phyloP scores from a whole-genome alignment of 2,888 invertebrate genomes.

The Ormyrus rosae region DNA sequence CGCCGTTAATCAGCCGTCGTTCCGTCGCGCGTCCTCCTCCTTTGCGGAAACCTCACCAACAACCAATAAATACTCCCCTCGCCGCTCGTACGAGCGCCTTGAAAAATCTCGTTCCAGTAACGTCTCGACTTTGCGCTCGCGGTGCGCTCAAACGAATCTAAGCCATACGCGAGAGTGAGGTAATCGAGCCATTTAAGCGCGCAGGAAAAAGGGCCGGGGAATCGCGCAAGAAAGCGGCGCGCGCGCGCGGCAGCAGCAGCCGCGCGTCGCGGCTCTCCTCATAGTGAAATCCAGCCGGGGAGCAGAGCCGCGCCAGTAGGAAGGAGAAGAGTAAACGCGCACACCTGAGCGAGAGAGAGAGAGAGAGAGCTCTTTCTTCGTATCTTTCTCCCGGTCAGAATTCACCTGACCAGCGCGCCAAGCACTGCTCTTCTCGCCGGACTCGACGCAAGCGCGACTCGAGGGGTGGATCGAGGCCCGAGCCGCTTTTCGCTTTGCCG shows the following conservation, averaged over 20 bases:
- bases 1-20: no score
- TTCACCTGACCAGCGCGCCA: constrained; percentile 73
- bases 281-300: no score
- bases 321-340: no score
- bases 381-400: constrained; percentile 62
- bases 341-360: constrained; percentile 3
- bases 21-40: no score
- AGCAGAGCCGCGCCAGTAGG: no score
- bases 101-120: neutral
- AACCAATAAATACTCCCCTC: no score
- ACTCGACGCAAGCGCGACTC: constrained; percentile 22
- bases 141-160: neutral
- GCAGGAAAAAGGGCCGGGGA: neutral
- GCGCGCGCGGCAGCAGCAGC: neutral
- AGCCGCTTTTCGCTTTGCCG: no score
- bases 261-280: no score
- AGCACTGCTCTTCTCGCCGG: constrained; percentile 67
- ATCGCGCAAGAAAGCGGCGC: no score
- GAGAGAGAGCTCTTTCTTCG: constrained; percentile 2
- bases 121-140: neutral
- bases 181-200: neutral
- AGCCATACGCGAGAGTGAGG: neutral
- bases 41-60: no score
- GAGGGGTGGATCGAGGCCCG: neutral
- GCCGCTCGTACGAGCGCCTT: neutral